Evolutionary conservation across 2,113 vertebrate genomes (phyloP), one percentile per base, ranked within the genome.

Genomic region (Salvelinus namaycush): DNA sequence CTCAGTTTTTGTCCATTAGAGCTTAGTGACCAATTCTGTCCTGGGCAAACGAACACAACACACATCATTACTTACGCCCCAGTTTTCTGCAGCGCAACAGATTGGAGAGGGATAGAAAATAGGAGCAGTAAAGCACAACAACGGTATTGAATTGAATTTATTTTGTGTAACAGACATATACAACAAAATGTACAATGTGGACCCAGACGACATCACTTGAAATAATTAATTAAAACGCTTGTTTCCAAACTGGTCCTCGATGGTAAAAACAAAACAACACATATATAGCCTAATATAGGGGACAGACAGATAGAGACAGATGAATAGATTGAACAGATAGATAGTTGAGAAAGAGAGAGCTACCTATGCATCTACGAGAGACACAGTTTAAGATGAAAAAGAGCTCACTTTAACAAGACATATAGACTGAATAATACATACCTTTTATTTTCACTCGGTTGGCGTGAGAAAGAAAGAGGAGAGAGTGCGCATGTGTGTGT

Each of bases 351-450:
- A 3, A 51, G 69, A 69, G 73, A 76, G 51, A 73, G 76, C 29
- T 73, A 49, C 12, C 12, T 5, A 54, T 54, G 51, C 39, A 44
- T 44, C 39, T 39, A 39, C 0, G 7, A 39, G 39, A 74, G 70
- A 64, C 18, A 65, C 91, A 88, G 86, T 93, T 91, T 89, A 88
- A 88, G 87, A 91, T 91, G 83, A 91, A 91, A 92, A 91, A 89
- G 86, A 90, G 79, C 88, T 79, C 44, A 69, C 89, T 92, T 92
- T 87, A 90, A 86, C 86, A 77, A 90, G 86, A 90, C 90, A 91
- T 91, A 91, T 89, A 87, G 88, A 81, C 84, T 92, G 89, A 92
- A 92, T 92, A 92, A 92, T 90, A 84, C 86, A 93, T 89, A 75
- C 65, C 72, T 62, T 86, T 90, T 88, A 90, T 82, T 91, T 89